These are phyloP conservation scores for Phaedon cochleariae DNA, from an alignment of 2,888 invertebrate genomes.

Conservation along the genomic window DNA sequence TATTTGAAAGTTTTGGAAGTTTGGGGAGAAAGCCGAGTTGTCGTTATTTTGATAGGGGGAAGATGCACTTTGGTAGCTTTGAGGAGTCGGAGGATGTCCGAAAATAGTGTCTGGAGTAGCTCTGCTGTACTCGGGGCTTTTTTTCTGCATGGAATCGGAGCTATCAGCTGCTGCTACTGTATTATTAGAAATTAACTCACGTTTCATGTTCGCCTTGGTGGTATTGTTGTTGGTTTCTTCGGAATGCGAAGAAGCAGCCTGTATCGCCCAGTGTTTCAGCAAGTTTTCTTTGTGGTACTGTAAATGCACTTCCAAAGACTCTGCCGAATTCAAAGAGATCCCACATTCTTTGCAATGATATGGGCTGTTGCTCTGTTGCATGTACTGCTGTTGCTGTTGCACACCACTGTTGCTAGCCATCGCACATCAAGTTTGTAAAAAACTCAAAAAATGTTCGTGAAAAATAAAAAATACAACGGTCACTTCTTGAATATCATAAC, in stretches of 20 bases:
- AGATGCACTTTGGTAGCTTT: constrained; percentile 73
- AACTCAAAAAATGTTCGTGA: constrained; percentile 52
- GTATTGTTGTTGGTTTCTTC: constrained; percentile 74
- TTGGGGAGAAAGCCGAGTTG: constrained; percentile 67
- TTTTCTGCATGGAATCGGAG: constrained; percentile 73
- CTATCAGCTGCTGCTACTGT: constrained; percentile 77
- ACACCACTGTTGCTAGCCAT: constrained; percentile 58
- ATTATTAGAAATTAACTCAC: constrained; percentile 65
- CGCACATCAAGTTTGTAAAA: constrained; percentile 48
- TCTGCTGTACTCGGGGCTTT: constrained; percentile 67
- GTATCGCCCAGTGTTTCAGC: constrained; percentile 76
- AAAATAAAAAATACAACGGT: constrained; percentile 60
- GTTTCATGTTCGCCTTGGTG: constrained; percentile 63
- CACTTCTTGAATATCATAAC: constrained; percentile 62
- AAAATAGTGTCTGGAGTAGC: constrained; percentile 69
- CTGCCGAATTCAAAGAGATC: constrained; percentile 76
- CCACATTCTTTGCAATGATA: constrained; percentile 81
- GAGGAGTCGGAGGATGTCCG: constrained; percentile 72
- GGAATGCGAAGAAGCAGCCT: constrained; percentile 58
- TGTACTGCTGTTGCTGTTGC: constrained; percentile 45
- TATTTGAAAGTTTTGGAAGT: constrained; percentile 56
- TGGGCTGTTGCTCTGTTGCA: constrained; percentile 64
- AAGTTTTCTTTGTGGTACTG: constrained; percentile 81
- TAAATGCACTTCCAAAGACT: constrained; percentile 81
- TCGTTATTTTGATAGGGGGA: constrained; percentile 71